phyloP scores from a whole-genome alignment of 1,140 invertebrate genomes.

The Grapholita molesta region DNA sequence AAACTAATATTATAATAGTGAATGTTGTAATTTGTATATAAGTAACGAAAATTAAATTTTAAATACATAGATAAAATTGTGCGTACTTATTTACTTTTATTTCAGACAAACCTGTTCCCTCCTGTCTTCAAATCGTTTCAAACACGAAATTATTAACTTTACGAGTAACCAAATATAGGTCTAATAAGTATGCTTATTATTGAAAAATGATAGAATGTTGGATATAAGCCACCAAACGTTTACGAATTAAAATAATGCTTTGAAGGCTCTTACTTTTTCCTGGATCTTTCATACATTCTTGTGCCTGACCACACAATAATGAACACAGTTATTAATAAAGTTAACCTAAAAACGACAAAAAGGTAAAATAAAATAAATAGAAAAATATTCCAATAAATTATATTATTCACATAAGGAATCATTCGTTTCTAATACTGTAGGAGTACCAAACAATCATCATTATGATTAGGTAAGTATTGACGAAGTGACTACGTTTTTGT shows the following conservation, averaged over 20 bases:
- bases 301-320: neutral
- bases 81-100: constrained; percentile 53
- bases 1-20: constrained; percentile 76
- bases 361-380: neutral
- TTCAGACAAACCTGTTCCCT: neutral
- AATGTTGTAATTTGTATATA: constrained; percentile 78
- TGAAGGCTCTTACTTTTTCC: too few species aligned
- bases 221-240: neutral
- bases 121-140: too few species aligned
- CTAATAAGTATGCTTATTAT: neutral
- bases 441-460: neutral
- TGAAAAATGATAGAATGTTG: too few species aligned
- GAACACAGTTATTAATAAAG: neutral
- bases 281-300: neutral
- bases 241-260: neutral
- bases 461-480: too few species aligned
- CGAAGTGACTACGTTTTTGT: too few species aligned
- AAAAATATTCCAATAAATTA: constrained; percentile 4
- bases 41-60: constrained; percentile 78
- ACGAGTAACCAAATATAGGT: neutral
- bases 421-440: constrained; percentile 4
- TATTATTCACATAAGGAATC: constrained; percentile 10
- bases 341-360: too few species aligned
- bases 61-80: constrained; percentile 75
- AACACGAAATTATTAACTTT: neutral